phyloP scores from a whole-genome alignment of 2,888 invertebrate genomes.

The Torymus tubicola region DNA sequence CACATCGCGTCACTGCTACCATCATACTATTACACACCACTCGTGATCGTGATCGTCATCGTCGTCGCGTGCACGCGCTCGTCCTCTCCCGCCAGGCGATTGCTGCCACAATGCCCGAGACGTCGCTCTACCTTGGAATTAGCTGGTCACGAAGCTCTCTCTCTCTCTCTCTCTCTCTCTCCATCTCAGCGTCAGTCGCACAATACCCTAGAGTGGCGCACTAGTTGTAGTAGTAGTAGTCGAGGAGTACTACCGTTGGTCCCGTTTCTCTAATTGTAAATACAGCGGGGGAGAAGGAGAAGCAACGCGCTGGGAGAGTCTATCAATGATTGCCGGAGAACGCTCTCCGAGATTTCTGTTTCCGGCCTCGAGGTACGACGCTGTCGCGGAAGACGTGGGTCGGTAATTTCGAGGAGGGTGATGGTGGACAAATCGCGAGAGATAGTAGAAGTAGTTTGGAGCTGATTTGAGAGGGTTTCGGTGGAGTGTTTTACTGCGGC shows the following conservation, averaged over 20 bases:
- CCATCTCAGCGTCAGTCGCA: constrained; percentile 41
- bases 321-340: constrained; percentile 23
- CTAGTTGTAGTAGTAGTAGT: too few species aligned
- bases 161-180: too few species aligned
- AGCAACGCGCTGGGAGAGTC: neutral
- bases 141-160: constrained; percentile 45
- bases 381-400: too few species aligned
- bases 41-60: too few species aligned
- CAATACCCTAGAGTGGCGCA: constrained; percentile 31
- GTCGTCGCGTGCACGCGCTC: neutral
- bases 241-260: too few species aligned
- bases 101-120: neutral
- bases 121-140: constrained; percentile 33
- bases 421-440: too few species aligned
- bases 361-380: neutral
- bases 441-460: too few species aligned
- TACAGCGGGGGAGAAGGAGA: neutral
- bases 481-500: too few species aligned
- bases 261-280: constrained; percentile 48
- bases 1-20: too few species aligned
- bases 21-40: too few species aligned
- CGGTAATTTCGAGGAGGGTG: too few species aligned
- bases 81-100: constrained; percentile 15
- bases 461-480: too few species aligned
- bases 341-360: neutral